Conservation (phyloP, 2,888 invertebrate genomes). For the Tridacna gigas region DNA sequence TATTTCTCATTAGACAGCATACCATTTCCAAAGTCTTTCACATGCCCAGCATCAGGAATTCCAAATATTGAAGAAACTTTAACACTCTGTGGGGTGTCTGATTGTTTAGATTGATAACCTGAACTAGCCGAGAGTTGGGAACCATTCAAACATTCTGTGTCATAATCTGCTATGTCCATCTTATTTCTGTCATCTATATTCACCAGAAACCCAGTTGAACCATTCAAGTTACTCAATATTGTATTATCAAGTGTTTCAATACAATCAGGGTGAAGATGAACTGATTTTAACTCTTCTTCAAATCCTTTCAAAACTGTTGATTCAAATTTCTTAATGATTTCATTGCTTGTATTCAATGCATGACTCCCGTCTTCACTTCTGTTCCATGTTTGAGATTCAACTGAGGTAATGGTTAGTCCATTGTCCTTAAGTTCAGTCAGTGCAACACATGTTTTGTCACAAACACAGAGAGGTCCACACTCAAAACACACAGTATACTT, state of each 20-base stretch:
- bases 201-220: conserved; percentile 3
- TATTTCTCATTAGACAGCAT: neutral
- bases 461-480: conserved; percentile 53
- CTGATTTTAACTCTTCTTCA: conserved; percentile 29
- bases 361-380: neutral
- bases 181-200: neutral
- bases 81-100: conserved; percentile 14
- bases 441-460: conserved; percentile 48
- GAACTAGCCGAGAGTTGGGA: conserved; percentile 24
- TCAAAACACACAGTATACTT: conserved; percentile 27
- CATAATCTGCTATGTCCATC: neutral
- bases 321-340: neutral
- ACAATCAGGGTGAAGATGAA: conserved; percentile 40
- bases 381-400: too few relatives aligned
- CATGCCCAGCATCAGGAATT: too few relatives aligned
- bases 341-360: neutral
- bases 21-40: neutral
- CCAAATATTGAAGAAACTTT: neutral
- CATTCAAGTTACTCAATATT: neutral
- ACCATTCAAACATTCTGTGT: neutral
- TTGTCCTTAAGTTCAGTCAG: neutral
- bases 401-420: too few relatives aligned
- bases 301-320: neutral
- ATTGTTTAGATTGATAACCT: conserved; percentile 34
- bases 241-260: neutral